Evolutionary conservation across 2,797 vertebrate genomes (phyloP), one percentile per base, ranked within the genome.

Genomic region (Anolis apletophallus): DNA sequence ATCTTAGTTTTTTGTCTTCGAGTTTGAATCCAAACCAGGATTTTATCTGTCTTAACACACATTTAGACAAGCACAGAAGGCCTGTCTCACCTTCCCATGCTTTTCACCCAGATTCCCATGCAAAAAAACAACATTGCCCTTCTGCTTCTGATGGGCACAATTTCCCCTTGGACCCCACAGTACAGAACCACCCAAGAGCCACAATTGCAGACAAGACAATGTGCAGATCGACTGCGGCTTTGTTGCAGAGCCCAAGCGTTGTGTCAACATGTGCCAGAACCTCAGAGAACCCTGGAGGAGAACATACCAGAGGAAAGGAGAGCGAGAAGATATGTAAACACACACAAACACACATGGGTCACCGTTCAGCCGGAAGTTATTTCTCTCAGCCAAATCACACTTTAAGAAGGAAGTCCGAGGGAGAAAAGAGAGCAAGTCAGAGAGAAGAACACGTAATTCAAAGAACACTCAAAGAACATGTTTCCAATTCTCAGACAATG

Each of bases 381-480:
- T 88, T 17, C 74, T 67, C 75, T 69, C 54, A 91, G n/a, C 4
- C 9, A 82, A 69, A n/a, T 78, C 64, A 21, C 3, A 3, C 23
- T 71, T 81, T 59, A 72, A 10, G 34, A 16, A 29, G 0, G 0
- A 4, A 10, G 5, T 82, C 59, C 40, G 0, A 0, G 7, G n/a
- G n/a, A 32, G 17, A 46, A 19, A 9, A 16, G 32, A 14, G 8
- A 32, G 9, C 16, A 55, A 55, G 13, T 19, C 57, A 54, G 19
- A n/a, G 5, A 13, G n/a, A n/a, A 59, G 57, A 59, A 59, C 57
- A 6, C 6, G 8, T 59, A 13, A 57, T n/a, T n/a, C n/a, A n/a
- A n/a, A n/a, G n/a, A n/a, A n/a, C n/a, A n/a, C n/a, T n/a, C 55
- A 34, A n/a, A 61, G 13, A 1, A 29, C 40, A 36, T 13, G 17